Evolutionary conservation across 2,888 invertebrate genomes (phyloP).

Genomic region (Mimumesa dahlbomi): DNA sequence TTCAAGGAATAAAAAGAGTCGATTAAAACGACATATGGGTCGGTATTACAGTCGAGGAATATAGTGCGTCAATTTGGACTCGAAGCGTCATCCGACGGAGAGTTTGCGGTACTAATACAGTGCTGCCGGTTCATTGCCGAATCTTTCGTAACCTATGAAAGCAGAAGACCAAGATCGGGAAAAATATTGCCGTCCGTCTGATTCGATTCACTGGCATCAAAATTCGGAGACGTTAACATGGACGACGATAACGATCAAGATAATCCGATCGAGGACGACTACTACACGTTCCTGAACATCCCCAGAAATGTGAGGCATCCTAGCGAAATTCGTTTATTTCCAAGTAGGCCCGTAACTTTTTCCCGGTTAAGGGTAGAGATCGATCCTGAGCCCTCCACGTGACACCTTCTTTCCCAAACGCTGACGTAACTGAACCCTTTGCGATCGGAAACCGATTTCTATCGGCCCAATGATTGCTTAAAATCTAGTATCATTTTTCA

Average conservation of each 20-base stretch:
- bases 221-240: constrained; percentile 79
- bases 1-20: neutral
- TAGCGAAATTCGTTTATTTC: constrained; percentile 11
- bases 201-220: constrained; percentile 9
- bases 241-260: constrained; percentile 87
- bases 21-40: neutral
- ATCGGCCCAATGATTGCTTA: neutral
- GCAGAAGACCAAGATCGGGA: constrained; percentile 51
- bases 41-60: constrained; percentile 11
- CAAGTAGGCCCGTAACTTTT: constrained; percentile 1
- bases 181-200: constrained; percentile 33
- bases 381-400: constrained; percentile 62
- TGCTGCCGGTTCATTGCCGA: constrained; percentile 46
- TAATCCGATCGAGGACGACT: constrained; percentile 88
- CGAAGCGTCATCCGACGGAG: constrained; percentile 41
- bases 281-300: constrained; percentile 93
- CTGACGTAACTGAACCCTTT: constrained; percentile 63
- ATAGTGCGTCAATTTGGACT: neutral
- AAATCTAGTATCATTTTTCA: too few species aligned
- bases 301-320: constrained; percentile 87
- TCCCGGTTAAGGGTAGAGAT: constrained; percentile 27
- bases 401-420: constrained; percentile 48
- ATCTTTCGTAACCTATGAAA: constrained; percentile 72
- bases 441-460: neutral
- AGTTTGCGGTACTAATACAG: constrained; percentile 1